Evolutionary conservation across 2,888 invertebrate genomes (phyloP), one percentile per base, ranked within the genome.

Genomic region (Pheosia gnoma): DNA sequence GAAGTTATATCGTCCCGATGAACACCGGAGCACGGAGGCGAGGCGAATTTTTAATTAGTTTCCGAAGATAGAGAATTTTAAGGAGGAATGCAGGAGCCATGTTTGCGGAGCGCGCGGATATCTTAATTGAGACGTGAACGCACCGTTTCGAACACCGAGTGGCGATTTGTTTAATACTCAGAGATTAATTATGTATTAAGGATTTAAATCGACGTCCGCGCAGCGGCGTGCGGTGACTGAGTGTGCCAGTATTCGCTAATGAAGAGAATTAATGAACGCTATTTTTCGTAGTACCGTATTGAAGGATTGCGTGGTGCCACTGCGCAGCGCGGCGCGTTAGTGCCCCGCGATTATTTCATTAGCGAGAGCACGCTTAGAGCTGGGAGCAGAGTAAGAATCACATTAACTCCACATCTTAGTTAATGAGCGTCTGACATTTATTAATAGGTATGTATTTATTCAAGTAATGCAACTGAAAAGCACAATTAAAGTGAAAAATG

Each of bases 31-130:
- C 81, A 87, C 81, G 87, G 82, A 88, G 91, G 88, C 89, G 90
- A 88, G 81, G 90, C 92, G 92, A 92, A 93, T 93, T 93, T 93
- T 93, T 93, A 93, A 93, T 93, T 93, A 93, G 93, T 93, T 92
- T 91, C 91, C 93, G 87, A 93, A 91, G 91, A 91, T 92, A 91
- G 89, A 87, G 90, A 88, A 91, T 90, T 92, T 89, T 87, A 87
- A 88, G 87, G 83, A 86, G 91, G 91, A 89, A 92, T 91, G 90
- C 90, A 78, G 85, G 88, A 86, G 86, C 83, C 84, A 83, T 90
- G 91, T 90, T 83, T 76, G 78, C 81, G 82, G 80, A 88, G 87
- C 83, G 83, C 84, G 85, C 86, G 77, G 88, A 88, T 88, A 86
- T 82, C 86, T 92, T 91, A 93, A 93, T 93, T 92, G 90, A 91